A percentile compares a stretch with the other conserved stretches of the same genome.
Evolutionary conservation across 1,140 invertebrate genomes (phyloP).

Genomic region (Drosophila leontia): DNA sequence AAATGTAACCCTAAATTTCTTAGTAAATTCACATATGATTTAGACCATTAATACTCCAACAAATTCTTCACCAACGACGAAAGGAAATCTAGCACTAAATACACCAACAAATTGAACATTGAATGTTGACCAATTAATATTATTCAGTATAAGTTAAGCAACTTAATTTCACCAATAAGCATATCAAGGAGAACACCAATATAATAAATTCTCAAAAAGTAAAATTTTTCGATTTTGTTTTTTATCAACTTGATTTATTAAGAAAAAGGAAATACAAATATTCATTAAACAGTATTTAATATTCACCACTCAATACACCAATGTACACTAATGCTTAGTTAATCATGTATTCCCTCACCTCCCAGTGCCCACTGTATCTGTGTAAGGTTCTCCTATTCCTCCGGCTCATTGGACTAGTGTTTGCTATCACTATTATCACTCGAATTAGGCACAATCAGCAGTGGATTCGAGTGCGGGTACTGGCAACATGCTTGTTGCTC

Average conservation of each 20-base stretch:
- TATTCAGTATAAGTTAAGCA: too few species aligned
- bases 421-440: conserved; percentile 58
- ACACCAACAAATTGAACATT: too few species aligned
- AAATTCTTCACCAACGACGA: not conserved
- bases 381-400: conserved; percentile 18
- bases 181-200: not conserved
- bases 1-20: too few species aligned
- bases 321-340: not conserved
- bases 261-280: not conserved
- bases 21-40: not conserved
- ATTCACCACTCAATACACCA: not conserved
- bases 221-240: not conserved
- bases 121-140: not conserved
- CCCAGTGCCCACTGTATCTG: conserved; percentile 5
- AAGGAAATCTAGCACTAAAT: not conserved
- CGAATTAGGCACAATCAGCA: conserved; percentile 55
- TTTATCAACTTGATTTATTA: not conserved
- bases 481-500: not conserved
- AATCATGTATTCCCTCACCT: not conserved
- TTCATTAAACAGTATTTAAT: not conserved
- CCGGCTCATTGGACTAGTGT: conserved; percentile 17
- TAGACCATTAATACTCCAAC: not conserved
- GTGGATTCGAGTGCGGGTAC: conserved; percentile 11
- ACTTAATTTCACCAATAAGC: not conserved
- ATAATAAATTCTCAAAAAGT: not conserved